These are phyloP conservation scores for Halcyon smyrnensis DNA, from an alignment of 2,797 vertebrate genomes.

Conservation along the genomic window DNA sequence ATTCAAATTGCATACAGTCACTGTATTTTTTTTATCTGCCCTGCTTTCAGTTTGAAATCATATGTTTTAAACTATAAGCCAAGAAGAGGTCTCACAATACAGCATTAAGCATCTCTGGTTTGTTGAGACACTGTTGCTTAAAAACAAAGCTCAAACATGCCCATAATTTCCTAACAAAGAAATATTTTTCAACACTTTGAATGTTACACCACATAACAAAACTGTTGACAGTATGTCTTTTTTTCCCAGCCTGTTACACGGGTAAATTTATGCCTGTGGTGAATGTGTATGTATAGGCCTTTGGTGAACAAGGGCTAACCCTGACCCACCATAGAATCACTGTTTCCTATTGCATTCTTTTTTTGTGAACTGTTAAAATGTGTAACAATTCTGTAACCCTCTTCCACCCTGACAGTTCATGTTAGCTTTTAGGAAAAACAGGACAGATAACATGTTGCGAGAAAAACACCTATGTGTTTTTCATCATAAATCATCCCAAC, in stretches of 20 bases:
- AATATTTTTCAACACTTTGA: constrained; percentile 60
- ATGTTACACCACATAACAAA: constrained; percentile 46
- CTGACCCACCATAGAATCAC: neutral
- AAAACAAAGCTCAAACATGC: constrained; percentile 58
- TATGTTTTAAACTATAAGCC: neutral
- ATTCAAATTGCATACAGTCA: neutral
- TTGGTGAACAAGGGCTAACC: neutral
- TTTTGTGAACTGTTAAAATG: neutral
- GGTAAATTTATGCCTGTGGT: constrained; percentile 12
- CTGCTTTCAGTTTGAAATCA: constrained; percentile 20
- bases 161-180: constrained; percentile 67
- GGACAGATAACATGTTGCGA: neutral
- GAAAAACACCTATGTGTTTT: neutral
- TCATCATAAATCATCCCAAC: neutral
- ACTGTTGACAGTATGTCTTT: constrained; percentile 35
- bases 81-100: neutral
- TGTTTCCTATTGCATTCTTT: neutral
- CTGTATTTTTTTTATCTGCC: neutral
- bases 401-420: neutral
- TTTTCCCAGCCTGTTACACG: neutral
- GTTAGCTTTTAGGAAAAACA: neutral
- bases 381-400: neutral
- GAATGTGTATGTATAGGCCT: neutral
- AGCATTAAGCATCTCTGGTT: constrained; percentile 15
- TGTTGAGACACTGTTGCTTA: constrained; percentile 39